Base-by-base conservation (phyloP, 2,113 vertebrate species). In the Microtus pennsylvanicus region DNA sequence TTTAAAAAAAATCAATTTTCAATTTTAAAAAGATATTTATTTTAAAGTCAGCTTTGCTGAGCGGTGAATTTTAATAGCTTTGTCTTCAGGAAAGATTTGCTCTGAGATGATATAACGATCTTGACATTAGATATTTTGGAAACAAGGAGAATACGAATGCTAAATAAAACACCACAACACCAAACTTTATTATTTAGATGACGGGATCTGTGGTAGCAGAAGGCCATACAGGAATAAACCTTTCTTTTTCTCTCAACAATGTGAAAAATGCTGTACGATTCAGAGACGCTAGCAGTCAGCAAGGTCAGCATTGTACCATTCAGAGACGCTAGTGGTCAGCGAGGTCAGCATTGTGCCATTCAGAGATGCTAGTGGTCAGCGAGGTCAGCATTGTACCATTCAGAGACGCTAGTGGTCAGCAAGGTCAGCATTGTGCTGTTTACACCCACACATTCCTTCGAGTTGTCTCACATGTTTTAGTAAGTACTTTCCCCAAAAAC, bases 21-120 rank as follows among this genome's bases (percentile, higher is more conserved):
- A 72, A 38, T 58, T 58, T 58, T 58, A 12, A 52, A 5, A 1
- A 38, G 26, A 98, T 97, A 94, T 98, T 97, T 97, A 97, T 97
- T 94, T 97, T 63, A 94, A 98, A 8, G 33, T 52, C 89, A 74
- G 98, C 65, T 33, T 89, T 91, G 91, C 16, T 90, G 38, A 63
- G 12, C 7, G 9, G 61, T 35, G 55, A 69, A 81, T 72, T 58
- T 95, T 95, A 95, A 17, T 24, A 61, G 72, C 87, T 21, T 47
- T 88, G 6, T 67, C n/a, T 97, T 93, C 87, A 83, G 83, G 69
- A 80, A 89, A 96, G 95, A 96, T 93, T 55, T 97, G 91, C 88
- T 83, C 87, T 81, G n/a, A 74, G 61, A 81, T 38, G 86, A 83
- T 90, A 0, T 93, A 97, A 93, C 97, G 94, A 10, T 85, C 50